Conservation (phyloP, 2,113 vertebrate species). For the Poecilia latipinna region DNA sequence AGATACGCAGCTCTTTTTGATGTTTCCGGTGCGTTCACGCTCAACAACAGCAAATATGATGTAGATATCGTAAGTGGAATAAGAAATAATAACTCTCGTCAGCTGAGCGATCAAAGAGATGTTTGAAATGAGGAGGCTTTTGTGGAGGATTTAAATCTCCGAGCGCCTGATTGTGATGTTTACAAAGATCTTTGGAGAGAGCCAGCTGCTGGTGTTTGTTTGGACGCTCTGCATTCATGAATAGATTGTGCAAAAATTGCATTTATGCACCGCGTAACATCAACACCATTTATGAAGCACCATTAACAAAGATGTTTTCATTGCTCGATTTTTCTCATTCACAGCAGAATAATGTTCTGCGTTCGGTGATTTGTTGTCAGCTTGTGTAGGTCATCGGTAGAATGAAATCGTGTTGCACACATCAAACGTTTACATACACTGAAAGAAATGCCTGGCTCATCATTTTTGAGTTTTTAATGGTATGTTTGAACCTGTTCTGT, state of each 20-base stretch:
- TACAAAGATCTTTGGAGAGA: slow-evolving; percentile 10
- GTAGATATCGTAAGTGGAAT: slow-evolving; percentile 8
- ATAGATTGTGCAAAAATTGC: slow-evolving; percentile 44
- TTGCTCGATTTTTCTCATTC: slow-evolving; percentile 41
- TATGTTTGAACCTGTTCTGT: not conserved
- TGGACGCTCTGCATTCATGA: slow-evolving; percentile 56
- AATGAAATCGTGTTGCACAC: not conserved
- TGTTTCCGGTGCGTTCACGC: not conserved
- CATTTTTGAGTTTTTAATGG: not conserved
- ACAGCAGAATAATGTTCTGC: not conserved
- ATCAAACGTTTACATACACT: not conserved
- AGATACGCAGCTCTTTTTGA: not conserved
- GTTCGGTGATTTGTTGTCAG: slow-evolving; percentile 7
- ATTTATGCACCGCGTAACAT: slow-evolving; percentile 50
- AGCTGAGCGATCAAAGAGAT: slow-evolving; percentile 63
- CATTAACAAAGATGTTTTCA: slow-evolving; percentile 50
- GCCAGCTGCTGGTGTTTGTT: slow-evolving; percentile 44
- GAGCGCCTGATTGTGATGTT: slow-evolving; percentile 57
- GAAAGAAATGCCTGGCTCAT: not conserved
- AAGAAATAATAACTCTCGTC: slow-evolving; percentile 46
- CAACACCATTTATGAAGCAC: slow-evolving; percentile 44
- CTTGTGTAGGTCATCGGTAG: not conserved
- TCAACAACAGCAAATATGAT: slow-evolving; percentile 11
- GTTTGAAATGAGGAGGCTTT: slow-evolving; percentile 53
- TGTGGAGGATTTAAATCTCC: slow-evolving; percentile 45